Percentiles rank a stretch among this genome's conserved stretches.
phyloP scores from a whole-genome alignment of 2,888 invertebrate species.

The Limnephilus lunatus region DNA sequence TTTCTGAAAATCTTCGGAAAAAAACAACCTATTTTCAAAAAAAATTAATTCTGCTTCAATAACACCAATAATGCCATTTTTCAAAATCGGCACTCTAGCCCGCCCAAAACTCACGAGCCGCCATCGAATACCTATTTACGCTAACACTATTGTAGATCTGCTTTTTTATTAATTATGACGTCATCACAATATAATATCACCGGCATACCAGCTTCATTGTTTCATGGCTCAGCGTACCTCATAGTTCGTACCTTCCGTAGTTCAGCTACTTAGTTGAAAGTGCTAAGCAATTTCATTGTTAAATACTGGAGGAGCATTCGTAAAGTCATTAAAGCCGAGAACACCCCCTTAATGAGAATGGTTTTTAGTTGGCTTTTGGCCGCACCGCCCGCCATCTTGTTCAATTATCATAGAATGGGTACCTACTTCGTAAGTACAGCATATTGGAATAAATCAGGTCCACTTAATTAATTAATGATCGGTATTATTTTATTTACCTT shows the following conservation, averaged over 20 bases:
- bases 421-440: not conserved
- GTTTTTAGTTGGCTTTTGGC: not conserved
- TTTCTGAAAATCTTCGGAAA: no score
- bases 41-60: no score
- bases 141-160: no score
- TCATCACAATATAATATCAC: not conserved
- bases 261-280: conserved; percentile 33
- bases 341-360: conserved; percentile 20
- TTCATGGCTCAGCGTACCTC: not conserved
- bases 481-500: not conserved
- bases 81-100: no score
- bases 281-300: conserved; percentile 43
- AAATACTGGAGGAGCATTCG: conserved; percentile 32
- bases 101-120: no score
- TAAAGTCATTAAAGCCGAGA: not conserved
- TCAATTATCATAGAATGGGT: not conserved
- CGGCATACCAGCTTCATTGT: not conserved
- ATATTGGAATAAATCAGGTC: not conserved
- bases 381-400: not conserved
- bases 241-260: not conserved
- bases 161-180: not conserved
- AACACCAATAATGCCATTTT: no score
- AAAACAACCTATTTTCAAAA: no score
- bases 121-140: no score
- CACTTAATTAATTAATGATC: not conserved